Conservation (phyloP, 2,888 invertebrate genomes). For the Zele albiditarsus region DNA sequence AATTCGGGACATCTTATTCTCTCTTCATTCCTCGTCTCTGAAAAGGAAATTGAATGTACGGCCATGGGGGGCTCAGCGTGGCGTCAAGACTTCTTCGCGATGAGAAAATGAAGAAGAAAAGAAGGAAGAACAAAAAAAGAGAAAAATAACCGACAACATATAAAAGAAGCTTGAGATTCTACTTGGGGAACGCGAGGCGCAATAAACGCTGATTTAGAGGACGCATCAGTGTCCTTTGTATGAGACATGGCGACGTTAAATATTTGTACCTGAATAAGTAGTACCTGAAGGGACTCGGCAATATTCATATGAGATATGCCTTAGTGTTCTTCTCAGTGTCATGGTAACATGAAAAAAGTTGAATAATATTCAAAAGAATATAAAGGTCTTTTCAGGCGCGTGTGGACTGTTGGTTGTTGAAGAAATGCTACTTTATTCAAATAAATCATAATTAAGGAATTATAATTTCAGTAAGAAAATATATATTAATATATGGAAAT, state of each 20-base stretch:
- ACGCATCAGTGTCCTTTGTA: constrained; percentile 47
- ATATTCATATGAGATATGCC: constrained; percentile 27
- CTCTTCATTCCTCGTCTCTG: constrained; percentile 29
- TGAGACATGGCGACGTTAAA: constrained; percentile 47
- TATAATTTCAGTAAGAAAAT: not conserved
- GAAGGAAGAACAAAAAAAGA: constrained; percentile 12
- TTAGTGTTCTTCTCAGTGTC: not conserved
- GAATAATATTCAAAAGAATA: not conserved
- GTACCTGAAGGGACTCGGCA: constrained; percentile 32
- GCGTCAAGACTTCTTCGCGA: constrained; percentile 30
- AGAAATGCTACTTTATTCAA: not conserved
- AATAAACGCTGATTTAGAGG: constrained; percentile 56
- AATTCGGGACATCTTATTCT: constrained; percentile 63
- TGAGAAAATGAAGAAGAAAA: constrained; percentile 31
- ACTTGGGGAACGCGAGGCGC: constrained; percentile 36
- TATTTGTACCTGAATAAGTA: constrained; percentile 35
- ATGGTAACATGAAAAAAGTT: not conserved
- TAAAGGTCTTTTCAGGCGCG: too few species aligned
- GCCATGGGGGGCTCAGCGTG: constrained; percentile 38
- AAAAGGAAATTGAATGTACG: constrained; percentile 28
- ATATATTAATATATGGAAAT: not conserved
- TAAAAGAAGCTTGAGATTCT: constrained; percentile 26
- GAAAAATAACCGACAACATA: constrained; percentile 12
- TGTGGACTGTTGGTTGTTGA: too few species aligned
- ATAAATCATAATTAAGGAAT: not conserved